Conservation (phyloP, 2,113 vertebrate species). For the Gambusia holbrooki region DNA sequence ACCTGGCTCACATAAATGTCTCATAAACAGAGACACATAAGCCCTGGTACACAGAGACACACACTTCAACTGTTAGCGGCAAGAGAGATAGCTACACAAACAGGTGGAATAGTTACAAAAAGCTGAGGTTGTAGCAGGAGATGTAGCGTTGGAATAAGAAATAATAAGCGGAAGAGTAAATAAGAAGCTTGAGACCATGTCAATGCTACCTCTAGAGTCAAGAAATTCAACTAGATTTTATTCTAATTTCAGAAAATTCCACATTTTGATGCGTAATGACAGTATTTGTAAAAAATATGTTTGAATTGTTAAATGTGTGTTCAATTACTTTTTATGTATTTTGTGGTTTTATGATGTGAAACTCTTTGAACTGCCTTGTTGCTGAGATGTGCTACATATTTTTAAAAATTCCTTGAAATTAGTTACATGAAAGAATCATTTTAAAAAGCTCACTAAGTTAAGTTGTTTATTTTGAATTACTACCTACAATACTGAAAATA, state of each 20-base stretch:
- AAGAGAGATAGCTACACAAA: not conserved
- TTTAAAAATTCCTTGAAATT: not conserved
- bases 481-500: too few relatives aligned
- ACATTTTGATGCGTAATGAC: too few relatives aligned
- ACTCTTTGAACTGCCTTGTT: too few relatives aligned
- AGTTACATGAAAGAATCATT: too few relatives aligned
- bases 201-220: too few relatives aligned
- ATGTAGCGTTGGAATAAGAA: not conserved
- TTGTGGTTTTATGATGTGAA: too few relatives aligned
- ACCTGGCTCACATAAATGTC: slow-evolving; percentile 94
- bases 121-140: not conserved
- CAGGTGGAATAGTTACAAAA: not conserved
- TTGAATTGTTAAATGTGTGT: too few relatives aligned
- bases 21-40: slow-evolving; percentile 97
- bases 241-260: not conserved
- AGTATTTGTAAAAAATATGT: too few relatives aligned
- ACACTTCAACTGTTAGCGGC: not conserved
- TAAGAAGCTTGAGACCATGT: not conserved
- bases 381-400: too few relatives aligned
- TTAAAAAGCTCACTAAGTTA: too few relatives aligned
- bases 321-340: too few relatives aligned
- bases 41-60: slow-evolving; percentile 79
- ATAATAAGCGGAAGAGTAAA: not conserved
- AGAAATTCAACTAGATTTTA: not conserved
- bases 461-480: too few relatives aligned